These are phyloP conservation scores for Turritopsis rubra DNA, from an alignment of 30 jellyfish, hydroid and myxozoan species.

Conservation along the genomic window DNA sequence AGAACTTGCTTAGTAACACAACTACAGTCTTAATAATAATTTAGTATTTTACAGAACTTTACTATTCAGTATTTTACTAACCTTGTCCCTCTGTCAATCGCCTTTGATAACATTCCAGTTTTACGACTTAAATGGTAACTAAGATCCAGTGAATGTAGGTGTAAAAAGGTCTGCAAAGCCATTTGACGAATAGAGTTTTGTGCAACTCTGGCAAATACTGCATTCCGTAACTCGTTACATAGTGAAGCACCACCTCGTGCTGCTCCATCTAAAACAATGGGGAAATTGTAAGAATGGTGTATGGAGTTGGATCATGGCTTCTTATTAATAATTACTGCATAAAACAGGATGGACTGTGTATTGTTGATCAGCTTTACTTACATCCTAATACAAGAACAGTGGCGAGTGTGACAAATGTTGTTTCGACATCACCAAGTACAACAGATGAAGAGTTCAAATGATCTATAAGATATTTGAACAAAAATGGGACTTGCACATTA, in stretches of 20 bases:
- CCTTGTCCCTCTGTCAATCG: conserved; percentile 99
- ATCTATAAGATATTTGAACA: conserved; percentile 80
- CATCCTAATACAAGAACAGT: conserved; percentile 81
- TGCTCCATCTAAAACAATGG: conserved; percentile 75
- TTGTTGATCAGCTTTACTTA: conserved; percentile 22
- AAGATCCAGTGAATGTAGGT: conserved; percentile 81
- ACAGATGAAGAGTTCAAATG: conserved; percentile 68
- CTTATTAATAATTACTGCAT: too few relatives aligned
- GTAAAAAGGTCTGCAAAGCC: conserved; percentile 80
- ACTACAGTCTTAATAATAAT: too few relatives aligned
- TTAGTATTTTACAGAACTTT: too few relatives aligned
- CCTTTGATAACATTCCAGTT: conserved; percentile 98
- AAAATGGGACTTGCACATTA: conserved; percentile 96
- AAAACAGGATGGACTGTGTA: background rate
- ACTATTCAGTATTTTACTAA: conserved; percentile 7
- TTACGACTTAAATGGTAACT: conserved; percentile 81
- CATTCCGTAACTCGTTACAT: conserved; percentile 85
- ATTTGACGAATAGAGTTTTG: conserved; percentile 82
- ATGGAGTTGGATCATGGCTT: too few relatives aligned
- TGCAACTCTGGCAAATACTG: conserved; percentile 96
- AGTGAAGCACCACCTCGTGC: conserved; percentile 90
- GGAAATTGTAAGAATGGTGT: too few relatives aligned
- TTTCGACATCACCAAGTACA: conserved; percentile 65
- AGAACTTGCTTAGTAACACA: too few relatives aligned
- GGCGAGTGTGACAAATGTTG: conserved; percentile 66